Conservation (phyloP, 2,797 vertebrate genomes). For the Microcaecilia unicolor region DNA sequence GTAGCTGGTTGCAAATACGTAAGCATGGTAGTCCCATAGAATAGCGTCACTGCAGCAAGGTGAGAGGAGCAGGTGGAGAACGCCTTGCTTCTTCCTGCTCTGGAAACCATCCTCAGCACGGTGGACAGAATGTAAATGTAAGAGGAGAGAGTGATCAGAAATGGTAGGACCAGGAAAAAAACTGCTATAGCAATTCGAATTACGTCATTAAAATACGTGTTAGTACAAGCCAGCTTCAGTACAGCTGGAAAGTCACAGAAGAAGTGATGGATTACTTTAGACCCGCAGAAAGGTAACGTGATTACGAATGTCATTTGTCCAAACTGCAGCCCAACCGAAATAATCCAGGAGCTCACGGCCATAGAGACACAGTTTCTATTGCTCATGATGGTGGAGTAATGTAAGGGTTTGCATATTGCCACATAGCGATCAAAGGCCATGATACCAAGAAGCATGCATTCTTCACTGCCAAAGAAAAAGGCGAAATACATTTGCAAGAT, state of each 20-base stretch:
- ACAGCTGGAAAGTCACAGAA: constrained; percentile 7
- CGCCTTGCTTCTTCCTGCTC: too few relatives aligned
- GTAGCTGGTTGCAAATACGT: too few relatives aligned
- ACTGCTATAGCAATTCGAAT: too few relatives aligned
- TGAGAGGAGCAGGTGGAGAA: too few relatives aligned
- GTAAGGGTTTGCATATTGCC: constrained; percentile 8
- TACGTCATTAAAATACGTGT: background rate
- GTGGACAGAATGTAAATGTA: too few relatives aligned
- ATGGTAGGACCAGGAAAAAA: too few relatives aligned
- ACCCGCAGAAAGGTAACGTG: constrained; percentile 7
- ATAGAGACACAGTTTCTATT: background rate
- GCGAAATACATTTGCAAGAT: constrained; percentile 5
- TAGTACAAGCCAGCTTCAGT: constrained; percentile 9
- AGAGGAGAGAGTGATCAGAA: too few relatives aligned
- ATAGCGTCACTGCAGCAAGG: too few relatives aligned
- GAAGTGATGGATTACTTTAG: constrained; percentile 9
- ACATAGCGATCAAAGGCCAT: constrained; percentile 9
- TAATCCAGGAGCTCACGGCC: background rate
- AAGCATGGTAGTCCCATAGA: too few relatives aligned
- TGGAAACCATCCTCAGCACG: too few relatives aligned
- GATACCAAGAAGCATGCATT: constrained; percentile 10
- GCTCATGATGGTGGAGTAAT: constrained; percentile 1
- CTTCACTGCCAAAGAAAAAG: constrained; percentile 3
- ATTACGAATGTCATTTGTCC: constrained; percentile 4
- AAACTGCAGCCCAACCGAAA: background rate